Evolutionary conservation across 2,113 vertebrate species (phyloP).

Genomic region (Erpornis zantholeuca): DNA sequence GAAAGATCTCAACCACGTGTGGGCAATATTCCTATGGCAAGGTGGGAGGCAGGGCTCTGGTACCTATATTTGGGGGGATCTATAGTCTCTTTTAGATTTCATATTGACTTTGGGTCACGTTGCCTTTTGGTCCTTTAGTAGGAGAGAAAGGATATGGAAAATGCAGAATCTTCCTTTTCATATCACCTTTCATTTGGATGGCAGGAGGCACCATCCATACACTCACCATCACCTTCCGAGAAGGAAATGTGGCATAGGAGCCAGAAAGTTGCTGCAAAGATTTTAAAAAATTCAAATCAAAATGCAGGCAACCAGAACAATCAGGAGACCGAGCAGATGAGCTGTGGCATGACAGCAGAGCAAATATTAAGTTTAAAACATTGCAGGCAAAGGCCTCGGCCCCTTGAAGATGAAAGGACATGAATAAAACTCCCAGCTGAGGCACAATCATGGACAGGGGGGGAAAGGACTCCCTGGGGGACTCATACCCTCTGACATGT

Average conservation of each 20-base stretch:
- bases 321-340: background rate
- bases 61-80: too few relatives aligned
- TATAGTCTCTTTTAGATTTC: background rate
- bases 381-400: background rate
- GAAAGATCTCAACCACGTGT: background rate
- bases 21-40: background rate
- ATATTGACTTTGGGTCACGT: background rate
- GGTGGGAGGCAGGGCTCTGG: background rate
- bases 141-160: background rate
- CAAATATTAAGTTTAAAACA: background rate
- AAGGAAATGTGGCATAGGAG: background rate
- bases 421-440: background rate
- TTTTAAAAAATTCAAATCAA: background rate
- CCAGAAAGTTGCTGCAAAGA: background rate
- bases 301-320: background rate
- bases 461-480: background rate
- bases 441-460: rapidly evolving
- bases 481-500: background rate
- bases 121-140: background rate
- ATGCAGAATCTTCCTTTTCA: background rate
- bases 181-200: background rate
- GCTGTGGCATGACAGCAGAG: background rate
- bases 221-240: too few relatives aligned
- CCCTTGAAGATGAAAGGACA: background rate
- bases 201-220: background rate